Evolutionary conservation across 2,797 vertebrate species (phyloP), one percentile per base, ranked within the genome.

Genomic region (Cottoperca gobio): DNA sequence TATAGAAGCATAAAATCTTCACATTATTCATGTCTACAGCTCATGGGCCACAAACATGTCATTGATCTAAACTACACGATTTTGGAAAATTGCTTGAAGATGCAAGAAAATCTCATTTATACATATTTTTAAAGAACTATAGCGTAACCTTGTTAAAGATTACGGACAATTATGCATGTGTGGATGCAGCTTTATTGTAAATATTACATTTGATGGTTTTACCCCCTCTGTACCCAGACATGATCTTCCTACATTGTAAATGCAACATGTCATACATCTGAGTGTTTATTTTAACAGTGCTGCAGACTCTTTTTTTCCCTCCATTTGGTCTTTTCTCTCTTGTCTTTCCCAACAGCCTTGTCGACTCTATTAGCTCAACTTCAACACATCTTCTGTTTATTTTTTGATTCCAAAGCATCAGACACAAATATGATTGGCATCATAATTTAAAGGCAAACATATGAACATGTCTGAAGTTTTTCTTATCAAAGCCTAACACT

Each of bases 331-430:
- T 52, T 50, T 68, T 70, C 33, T 63, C 28, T 70, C 19, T 55
- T 40, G 1, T 42, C 24, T 28, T 65, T 70, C 26, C 43, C 57
- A 35, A 9, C 67, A 68, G 46, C 62, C 52, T 68, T 4, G 1
- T 70, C 35, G n/a, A 62, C 40, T 62, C 59, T 60, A 7, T 14
- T 49, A 71, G 31, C 52, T 16, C 23, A 65, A 70, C 60, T 69
- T 79, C 23, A 62, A 70, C 78, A 81, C 59, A 63, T 68, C 68
- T 73, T 55, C 52, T 73, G 55, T 78, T 81, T 57, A 17, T 40
- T 62, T 76, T 57, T 62, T 48, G 13, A 57, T 68, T 73, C 23
- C 45, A 48, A 33, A 26, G 66, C 65, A 35, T 58, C 62, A 79
- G 16, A 55, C 21, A 33, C 16, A 52, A 42, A 64, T 43, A 73